Conservation (phyloP, 2,113 vertebrate genomes). For the Theropithecus gelada region DNA sequence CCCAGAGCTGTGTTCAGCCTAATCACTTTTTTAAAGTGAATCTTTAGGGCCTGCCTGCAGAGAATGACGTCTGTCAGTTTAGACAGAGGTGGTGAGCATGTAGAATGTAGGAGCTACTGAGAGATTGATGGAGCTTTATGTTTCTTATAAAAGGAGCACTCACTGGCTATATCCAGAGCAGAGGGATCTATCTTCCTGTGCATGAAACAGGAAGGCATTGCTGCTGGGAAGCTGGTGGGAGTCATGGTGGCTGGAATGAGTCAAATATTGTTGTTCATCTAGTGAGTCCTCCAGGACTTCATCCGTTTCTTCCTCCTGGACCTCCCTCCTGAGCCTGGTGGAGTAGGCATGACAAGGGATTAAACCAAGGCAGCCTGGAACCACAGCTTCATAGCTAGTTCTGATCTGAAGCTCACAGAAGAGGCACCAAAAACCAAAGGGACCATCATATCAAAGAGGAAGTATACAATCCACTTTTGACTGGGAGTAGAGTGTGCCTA, state of each 20-base stretch:
- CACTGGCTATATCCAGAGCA: conserved; percentile 81
- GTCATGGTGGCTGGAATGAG: conserved; percentile 84
- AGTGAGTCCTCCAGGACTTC: conserved; percentile 88
- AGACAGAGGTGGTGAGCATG: background rate
- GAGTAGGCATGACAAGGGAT: background rate
- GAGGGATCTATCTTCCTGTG: conserved; percentile 80
- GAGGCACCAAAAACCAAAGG: background rate
- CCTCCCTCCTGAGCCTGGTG: conserved; percentile 87
- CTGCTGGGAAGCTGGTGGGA: conserved; percentile 85
- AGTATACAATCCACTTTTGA: background rate
- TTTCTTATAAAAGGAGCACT: conserved; percentile 81
- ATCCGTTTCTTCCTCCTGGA: conserved; percentile 89
- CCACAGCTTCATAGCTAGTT: background rate
- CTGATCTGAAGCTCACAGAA: background rate
- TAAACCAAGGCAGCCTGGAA: background rate
- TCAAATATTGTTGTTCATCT: conserved; percentile 83
- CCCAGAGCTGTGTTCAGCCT: background rate
- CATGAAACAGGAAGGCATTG: conserved; percentile 86
- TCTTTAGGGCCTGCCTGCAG: background rate
- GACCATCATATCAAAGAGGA: background rate
- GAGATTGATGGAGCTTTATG: background rate
- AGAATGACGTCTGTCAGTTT: background rate
- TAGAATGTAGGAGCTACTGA: background rate
- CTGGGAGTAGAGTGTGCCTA: background rate
- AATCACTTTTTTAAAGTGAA: background rate